Conservation (phyloP, 2,888 invertebrate genomes). For the Andrena marginata region DNA sequence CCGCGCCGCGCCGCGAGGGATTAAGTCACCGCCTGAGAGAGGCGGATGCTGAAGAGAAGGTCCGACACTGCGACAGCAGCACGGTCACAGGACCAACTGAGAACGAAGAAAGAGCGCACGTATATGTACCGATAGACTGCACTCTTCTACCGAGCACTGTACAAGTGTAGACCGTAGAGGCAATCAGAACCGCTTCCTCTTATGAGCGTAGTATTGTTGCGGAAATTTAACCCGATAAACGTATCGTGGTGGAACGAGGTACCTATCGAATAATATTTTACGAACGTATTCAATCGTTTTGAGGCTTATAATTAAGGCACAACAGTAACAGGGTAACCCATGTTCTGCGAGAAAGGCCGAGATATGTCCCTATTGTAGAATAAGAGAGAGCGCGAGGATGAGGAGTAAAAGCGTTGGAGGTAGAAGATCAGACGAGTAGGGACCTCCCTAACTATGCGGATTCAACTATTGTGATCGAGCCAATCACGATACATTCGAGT, state of each 20-base stretch:
- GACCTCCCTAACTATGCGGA: conserved; percentile 38
- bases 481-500: conserved; percentile 83
- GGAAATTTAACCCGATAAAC: too few species aligned
- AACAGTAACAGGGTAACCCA: too few species aligned
- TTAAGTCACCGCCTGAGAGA: conserved; percentile 71
- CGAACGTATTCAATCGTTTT: too few species aligned
- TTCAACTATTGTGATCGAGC: conserved; percentile 84
- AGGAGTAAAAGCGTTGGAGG: not conserved
- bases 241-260: too few species aligned
- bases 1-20: conserved; percentile 73
- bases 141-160: not conserved
- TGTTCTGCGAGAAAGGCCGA: too few species aligned
- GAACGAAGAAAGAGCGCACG: not conserved
- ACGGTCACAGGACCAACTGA: not conserved
- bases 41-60: conserved; percentile 1
- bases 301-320: too few species aligned
- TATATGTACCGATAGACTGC: not conserved
- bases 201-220: too few species aligned
- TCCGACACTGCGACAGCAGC: not conserved
- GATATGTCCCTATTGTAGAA: too few species aligned
- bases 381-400: not conserved
- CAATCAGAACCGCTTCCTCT: too few species aligned
- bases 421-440: conserved; percentile 29
- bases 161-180: too few species aligned
- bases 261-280: too few species aligned